Base-by-base conservation (phyloP, 2,888 invertebrate genomes). In the Scaptomyza cyrtandrae region DNA sequence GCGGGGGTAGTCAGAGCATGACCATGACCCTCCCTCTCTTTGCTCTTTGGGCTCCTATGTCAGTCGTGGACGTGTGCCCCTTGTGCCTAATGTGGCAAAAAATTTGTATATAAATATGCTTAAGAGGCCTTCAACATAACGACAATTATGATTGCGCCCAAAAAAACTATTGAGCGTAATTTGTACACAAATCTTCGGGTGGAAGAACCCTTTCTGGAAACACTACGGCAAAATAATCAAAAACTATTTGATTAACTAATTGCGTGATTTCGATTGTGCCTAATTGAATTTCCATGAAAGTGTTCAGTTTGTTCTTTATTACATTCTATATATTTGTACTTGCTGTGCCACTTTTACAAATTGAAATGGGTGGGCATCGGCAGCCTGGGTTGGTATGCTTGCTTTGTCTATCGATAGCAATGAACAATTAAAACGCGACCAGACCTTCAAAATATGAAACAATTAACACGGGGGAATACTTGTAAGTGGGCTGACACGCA, bases 191-290 rank as follows among this genome's bases (percentile, higher is more conserved):
- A 88, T 83, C 88, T 76, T 79, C 76, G 19, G 11, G 9, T 13
- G 55, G 9, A 6, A 29, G 7, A 7, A n/a, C 29, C 44, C 48
- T 3, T 16, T 11, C 54, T 24, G 41, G 57, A 16, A 33, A 33
- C 37, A 16, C n/a, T 29, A 14, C 29, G 49, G 43, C 9, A 31
- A 54, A 54, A 71, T 69, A 84, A 84, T 84, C 83, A 84, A 88
- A 83, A 84, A 88, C 78, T 90, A 88, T 90, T 90, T 90, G 89
- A 90, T 90, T 90, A 90, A 90, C 90, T 90, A 90, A 90, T 90
- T 90, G 91, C 90, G 88, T 90, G 90, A 88, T 90, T 90, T 89
- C 84, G 89, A 90, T 90, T 89, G 89, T 68, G 65, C 86, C 70
- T 86, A 86, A 86, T 86, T 86, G 85, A 86, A 89, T 88, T 88